phyloP scores from a whole-genome alignment of 2,797 vertebrate species.

The Dipus sagitta region DNA sequence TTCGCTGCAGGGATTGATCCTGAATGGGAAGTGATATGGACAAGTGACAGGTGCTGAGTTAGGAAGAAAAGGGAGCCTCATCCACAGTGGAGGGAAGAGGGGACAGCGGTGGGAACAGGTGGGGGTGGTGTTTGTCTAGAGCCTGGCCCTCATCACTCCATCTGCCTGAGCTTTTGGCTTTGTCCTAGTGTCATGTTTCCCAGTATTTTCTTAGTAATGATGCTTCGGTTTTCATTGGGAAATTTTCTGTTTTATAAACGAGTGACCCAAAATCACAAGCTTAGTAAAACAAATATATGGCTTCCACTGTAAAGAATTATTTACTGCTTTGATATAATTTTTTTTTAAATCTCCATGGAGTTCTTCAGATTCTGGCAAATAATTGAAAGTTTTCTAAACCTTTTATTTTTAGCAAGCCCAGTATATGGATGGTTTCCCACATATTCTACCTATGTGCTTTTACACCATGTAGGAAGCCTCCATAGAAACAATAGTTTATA shows the following conservation, averaged over 20 bases:
- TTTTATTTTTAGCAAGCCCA: background rate
- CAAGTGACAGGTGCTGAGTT: background rate
- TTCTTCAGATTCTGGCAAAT: background rate
- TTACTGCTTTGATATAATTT: background rate
- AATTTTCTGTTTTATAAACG: background rate
- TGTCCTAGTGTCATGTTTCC: rapidly evolving
- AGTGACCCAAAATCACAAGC: background rate
- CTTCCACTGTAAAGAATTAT: background rate
- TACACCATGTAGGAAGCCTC: background rate
- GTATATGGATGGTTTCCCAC: background rate
- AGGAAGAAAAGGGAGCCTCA: too few relatives aligned
- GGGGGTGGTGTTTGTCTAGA: rapidly evolving
- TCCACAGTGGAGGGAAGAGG: background rate
- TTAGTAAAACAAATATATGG: background rate
- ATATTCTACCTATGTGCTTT: background rate
- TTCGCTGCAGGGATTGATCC: background rate
- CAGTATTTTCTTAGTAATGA: background rate
- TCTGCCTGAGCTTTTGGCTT: rapidly evolving
- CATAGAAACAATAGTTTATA: background rate
- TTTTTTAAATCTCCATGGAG: background rate
- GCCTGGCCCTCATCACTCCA: rapidly evolving
- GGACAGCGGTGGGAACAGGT: rapidly evolving
- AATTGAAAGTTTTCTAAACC: background rate
- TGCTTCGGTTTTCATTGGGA: background rate
- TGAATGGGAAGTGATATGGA: background rate